These are phyloP conservation scores for Phycodurus eques DNA, from an alignment of 2,113 vertebrate species.

Conservation along the genomic window DNA sequence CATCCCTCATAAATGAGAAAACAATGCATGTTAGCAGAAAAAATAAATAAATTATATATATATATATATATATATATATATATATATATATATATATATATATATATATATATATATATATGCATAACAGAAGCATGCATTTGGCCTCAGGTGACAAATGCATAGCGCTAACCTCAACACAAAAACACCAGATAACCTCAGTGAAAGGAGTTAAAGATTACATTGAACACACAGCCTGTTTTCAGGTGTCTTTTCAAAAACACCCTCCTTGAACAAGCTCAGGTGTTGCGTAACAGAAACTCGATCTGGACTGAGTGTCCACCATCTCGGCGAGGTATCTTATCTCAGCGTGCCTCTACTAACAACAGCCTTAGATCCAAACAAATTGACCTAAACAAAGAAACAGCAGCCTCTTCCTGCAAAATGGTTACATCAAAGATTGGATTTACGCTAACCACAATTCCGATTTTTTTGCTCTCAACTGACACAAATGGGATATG, in stretches of 20 bases:
- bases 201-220: conserved; percentile 21
- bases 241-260: conserved; percentile 37
- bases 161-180: not conserved
- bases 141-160: not conserved
- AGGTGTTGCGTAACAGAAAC: conserved; percentile 37
- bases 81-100: too few species aligned
- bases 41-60: too few species aligned
- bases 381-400: conserved; percentile 24
- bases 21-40: too few species aligned
- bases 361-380: conserved; percentile 36
- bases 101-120: too few species aligned
- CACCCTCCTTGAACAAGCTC: conserved; percentile 31
- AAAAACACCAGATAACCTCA: conserved; percentile 8
- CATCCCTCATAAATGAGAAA: too few species aligned
- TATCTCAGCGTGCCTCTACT: conserved; percentile 34
- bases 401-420: not conserved
- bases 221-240: conserved; percentile 46
- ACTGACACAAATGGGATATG: not conserved
- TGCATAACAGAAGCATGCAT: not conserved
- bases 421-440: not conserved
- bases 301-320: conserved; percentile 25
- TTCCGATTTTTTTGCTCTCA: not conserved
- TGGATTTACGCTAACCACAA: not conserved
- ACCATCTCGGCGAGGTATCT: conserved; percentile 40
- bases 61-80: too few species aligned